phyloP scores from a whole-genome alignment of 2,797 vertebrate species.

The Enteromius argenteus region DNA sequence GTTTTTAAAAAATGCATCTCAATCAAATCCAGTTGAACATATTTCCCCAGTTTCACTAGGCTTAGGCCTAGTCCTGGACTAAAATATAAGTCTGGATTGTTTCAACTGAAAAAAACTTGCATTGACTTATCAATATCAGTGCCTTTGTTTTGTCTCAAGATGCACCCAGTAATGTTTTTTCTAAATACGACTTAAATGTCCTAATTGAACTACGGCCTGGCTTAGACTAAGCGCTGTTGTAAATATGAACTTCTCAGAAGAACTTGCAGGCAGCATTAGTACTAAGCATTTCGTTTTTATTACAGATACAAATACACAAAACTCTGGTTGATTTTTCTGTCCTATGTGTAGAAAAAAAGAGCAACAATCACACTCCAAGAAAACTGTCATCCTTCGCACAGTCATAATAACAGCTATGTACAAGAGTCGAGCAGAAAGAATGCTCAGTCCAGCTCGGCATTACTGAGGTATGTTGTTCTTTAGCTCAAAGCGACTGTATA shows the following conservation, averaged over 20 bases:
- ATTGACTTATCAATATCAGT: too few species aligned
- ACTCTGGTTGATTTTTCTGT: not conserved
- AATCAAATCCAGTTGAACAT: not conserved
- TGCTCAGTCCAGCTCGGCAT: not conserved
- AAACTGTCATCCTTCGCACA: not conserved
- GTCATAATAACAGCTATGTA: not conserved
- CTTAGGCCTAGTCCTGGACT: too few species aligned
- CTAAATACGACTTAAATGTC: too few species aligned
- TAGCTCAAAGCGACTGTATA: slow-evolving; percentile 92
- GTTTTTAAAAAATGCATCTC: not conserved
- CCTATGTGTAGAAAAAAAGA: not conserved
- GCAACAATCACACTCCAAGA: not conserved
- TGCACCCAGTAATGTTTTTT: too few species aligned
- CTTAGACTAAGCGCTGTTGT: not conserved
- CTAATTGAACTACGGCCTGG: too few species aligned
- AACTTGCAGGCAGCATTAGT: slow-evolving; percentile 32
- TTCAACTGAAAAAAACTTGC: too few species aligned
- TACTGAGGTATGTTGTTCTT: slow-evolving; percentile 70
- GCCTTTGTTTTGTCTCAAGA: too few species aligned
- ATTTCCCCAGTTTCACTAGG: too few species aligned
- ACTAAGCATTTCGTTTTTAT: not conserved
- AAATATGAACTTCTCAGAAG: not conserved
- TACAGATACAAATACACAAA: not conserved
- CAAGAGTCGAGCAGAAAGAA: not conserved
- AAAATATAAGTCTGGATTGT: too few species aligned